Evolutionary conservation across 2,888 invertebrate species (phyloP), one percentile per base, ranked within the genome.

Genomic region (Dendrolimus houi): DNA sequence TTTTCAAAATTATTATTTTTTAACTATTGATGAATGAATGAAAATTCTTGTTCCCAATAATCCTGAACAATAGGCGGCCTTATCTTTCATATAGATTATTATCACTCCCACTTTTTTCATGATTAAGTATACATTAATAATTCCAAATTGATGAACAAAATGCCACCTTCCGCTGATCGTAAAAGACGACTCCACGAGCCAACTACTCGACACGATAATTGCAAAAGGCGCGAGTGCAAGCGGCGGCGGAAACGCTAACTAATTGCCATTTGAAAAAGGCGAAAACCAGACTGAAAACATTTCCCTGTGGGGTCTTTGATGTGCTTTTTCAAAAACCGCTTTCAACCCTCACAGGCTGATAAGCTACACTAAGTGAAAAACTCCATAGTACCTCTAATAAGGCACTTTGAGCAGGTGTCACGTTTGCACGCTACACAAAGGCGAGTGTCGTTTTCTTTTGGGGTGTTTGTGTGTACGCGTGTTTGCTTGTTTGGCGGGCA

Each of bases 201-300:
- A 75, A 77, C 82, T 81, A 79, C 85, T 81, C 77, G 66, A 72
- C 74, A 62, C 72, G 75, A 87, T 88, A 87, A 88, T 85, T 85
- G 83, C 83, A 83, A 74, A 86, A 86, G 83, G 85, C 84, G 81
- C 77, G 81, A 83, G 74, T 76, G 81, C 79, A 74, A 77, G 77
- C 84, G 79, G 71, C 77, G 71, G 73, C 75, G 74, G 79, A 79
- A 84, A 81, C 83, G 83, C 83, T 82, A 84, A 91, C 91, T 92
- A 92, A 91, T 91, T 92, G 91, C 91, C 91, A 92, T 91, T 91
- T 84, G 90, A 89, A 89, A 91, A 91, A 91, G 91, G 91, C 87
- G 91, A 90, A 88, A 90, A 71, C 80, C 86, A 85, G 81, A 77
- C 85, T 85, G 83, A 85, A 87, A 89, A 88, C 87, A 85, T 87